Evolutionary conservation across 2,888 invertebrate genomes (phyloP).

Genomic region (Drosophila macrothrix): DNA sequence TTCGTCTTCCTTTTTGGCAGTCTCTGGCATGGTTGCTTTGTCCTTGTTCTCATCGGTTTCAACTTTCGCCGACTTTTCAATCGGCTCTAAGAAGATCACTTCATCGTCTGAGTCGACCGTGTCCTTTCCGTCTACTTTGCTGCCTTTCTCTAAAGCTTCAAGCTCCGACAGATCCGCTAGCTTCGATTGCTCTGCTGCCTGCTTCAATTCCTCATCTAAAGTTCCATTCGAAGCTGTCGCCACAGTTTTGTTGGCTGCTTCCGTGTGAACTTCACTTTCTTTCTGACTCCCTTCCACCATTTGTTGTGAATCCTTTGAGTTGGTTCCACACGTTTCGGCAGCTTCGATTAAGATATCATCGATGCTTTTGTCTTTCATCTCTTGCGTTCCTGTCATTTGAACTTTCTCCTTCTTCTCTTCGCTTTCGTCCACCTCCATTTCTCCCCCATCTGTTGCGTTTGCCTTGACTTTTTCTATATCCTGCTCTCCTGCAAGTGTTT

Average conservation of each 20-base stretch:
- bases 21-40: not conserved
- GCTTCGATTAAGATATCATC: slow-evolving; percentile 13
- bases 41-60: slow-evolving; percentile 3
- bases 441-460: not conserved
- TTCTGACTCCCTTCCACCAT: not conserved
- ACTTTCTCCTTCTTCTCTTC: not conserved
- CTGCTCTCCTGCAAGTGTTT: not conserved
- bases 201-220: not conserved
- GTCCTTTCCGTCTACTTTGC: slow-evolving; percentile 10
- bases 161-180: not conserved
- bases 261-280: slow-evolving; percentile 1
- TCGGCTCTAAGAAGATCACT: slow-evolving; percentile 75
- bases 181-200: not conserved
- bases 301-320: not conserved
- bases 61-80: slow-evolving; percentile 44
- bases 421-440: not conserved
- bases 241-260: not conserved
- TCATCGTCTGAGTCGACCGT: slow-evolving; percentile 71
- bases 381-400: slow-evolving; percentile 11
- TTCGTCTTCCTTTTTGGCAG: slow-evolving; percentile 14
- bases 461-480: not conserved
- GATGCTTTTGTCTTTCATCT: slow-evolving; percentile 14
- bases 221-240: slow-evolving; percentile 1
- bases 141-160: not conserved
- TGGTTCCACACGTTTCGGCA: slow-evolving; percentile 2